Conservation (phyloP, 2,113 vertebrate genomes). For the Steatornis caripensis region DNA sequence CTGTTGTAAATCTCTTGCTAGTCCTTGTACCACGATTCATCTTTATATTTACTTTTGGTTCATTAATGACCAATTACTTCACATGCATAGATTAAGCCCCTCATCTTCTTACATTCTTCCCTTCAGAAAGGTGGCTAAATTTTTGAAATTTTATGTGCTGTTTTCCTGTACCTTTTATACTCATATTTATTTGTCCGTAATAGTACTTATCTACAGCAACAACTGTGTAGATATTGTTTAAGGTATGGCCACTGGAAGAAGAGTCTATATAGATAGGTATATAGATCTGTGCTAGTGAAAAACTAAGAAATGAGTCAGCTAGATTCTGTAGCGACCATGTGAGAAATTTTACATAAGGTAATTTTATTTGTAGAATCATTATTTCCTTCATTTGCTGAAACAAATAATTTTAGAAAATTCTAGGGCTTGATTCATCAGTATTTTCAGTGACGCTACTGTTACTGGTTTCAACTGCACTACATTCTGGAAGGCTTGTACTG, state of each 20-base stretch:
- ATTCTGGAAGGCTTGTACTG: not conserved
- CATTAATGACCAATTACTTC: not conserved
- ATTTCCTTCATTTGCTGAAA: not conserved
- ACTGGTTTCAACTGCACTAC: not conserved
- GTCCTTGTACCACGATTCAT: not conserved
- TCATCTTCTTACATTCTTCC: not conserved
- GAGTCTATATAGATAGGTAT: not conserved
- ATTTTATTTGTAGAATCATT: not conserved
- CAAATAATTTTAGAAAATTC: not conserved
- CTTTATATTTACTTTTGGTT: not conserved
- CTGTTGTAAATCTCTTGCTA: not conserved
- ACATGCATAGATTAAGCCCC: not conserved
- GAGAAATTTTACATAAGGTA: not conserved
- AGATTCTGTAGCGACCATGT: not conserved
- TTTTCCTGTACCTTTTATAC: not conserved
- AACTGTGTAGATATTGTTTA: not conserved
- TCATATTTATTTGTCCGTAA: not conserved
- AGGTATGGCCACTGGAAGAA: not conserved
- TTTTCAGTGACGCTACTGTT: not conserved
- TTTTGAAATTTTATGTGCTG: not conserved
- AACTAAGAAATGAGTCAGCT: not conserved
- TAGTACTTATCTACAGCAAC: not conserved
- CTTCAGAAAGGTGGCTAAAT: not conserved
- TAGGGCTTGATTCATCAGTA: not conserved
- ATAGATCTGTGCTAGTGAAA: not conserved